Base-by-base conservation (phyloP, 2,797 vertebrate genomes). In the Manis pentadactyla region DNA sequence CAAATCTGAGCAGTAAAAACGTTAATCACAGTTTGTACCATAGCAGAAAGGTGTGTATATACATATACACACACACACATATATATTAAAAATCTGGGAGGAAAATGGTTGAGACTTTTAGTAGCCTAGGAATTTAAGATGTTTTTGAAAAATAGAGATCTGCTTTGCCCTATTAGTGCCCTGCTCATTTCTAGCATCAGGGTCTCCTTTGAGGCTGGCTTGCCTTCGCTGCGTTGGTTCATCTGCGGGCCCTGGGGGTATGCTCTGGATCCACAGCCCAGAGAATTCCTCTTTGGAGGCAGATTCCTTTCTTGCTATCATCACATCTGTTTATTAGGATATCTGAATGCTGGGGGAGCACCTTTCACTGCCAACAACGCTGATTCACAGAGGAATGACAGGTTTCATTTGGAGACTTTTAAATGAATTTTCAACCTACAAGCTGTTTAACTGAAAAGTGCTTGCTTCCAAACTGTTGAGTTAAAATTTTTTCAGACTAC, bases 401-500 rank as follows among this genome's bases (percentile, higher is more conserved):
- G 39, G 53, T 57, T 0, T 83, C 0, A 37, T 53, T 12, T 0
- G 0, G 29, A 66, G 42, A 64, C 63, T 78, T 93, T 37, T 42
- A 90, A 90, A 25, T 0, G 0, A 53, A 34, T 94, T 96, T 95
- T 1, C 21, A 91, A 61, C 21, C 86, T 64, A 64, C 0, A 17
- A 88, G 46, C 57, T 83, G 74, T 85, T 93, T 34, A 31, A 31
- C 17, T 61, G 34, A 63, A 61, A 73, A 95, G 23, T 95, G 39
- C 73, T 91, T 96, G 59, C 73, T 83, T 21, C n/a, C 87, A 94
- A 59, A 18, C 31, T 92, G 69, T 0, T 92, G 53, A 78, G 87
- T 87, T 42, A 59, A 0, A 84, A 25, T 42, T 96, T 85, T 96
- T 82, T 21, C 19, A 4, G 34, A 23, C 86, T 94, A 46, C 15